Evolutionary conservation across 1,140 invertebrate genomes (phyloP).

Genomic region (Vanessa tameamea): DNA sequence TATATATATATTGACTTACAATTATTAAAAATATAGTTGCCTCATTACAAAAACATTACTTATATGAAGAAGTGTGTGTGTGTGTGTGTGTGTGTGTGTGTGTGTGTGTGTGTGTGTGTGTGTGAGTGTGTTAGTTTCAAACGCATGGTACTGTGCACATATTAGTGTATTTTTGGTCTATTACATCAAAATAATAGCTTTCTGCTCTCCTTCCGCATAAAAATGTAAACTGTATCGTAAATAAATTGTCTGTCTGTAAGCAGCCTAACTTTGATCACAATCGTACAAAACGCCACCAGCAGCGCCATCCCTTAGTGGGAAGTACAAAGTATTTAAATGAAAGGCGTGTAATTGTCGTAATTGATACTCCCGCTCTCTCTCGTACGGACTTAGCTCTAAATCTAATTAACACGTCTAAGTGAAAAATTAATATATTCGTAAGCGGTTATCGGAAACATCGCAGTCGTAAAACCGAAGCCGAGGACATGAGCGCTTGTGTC

Average conservation of each 20-base stretch:
- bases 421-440: constrained; percentile 24
- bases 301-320: constrained; percentile 13
- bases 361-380: constrained; percentile 17
- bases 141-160: too few species aligned
- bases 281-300: constrained; percentile 8
- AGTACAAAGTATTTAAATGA: constrained; percentile 16
- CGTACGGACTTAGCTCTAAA: constrained; percentile 8
- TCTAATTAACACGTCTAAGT: constrained; percentile 28
- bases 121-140: too few species aligned
- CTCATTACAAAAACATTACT: too few species aligned
- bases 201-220: too few species aligned
- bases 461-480: constrained; percentile 11
- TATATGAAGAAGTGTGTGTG: too few species aligned
- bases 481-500: neutral
- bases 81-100: too few species aligned
- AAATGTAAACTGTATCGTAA: neutral
- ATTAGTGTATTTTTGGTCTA: too few species aligned
- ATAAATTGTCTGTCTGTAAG: neutral
- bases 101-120: too few species aligned
- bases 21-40: too few species aligned
- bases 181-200: too few species aligned
- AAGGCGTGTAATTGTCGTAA: constrained; percentile 32
- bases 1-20: too few species aligned
- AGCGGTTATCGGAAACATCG: constrained; percentile 22
- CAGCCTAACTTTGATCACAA: constrained; percentile 5